These are phyloP conservation scores for Parambassis ranga DNA, from an alignment of 2,797 vertebrate genomes.

Conservation along the genomic window DNA sequence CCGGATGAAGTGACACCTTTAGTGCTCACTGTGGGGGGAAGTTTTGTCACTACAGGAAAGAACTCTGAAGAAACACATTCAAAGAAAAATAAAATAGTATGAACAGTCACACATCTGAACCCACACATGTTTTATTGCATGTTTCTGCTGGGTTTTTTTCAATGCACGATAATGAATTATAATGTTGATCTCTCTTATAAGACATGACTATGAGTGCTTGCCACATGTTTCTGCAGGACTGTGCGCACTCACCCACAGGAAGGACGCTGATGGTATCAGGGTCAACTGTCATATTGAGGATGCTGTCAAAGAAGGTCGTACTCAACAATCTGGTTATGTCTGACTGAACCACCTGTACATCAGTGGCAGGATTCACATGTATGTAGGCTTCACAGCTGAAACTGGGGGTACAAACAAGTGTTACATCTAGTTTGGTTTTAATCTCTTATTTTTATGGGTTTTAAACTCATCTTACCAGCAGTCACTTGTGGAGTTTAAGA, in stretches of 20 bases:
- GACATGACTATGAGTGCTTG: no score
- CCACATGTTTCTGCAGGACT: fast-evolving
- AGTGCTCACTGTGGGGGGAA: conserved; percentile 5
- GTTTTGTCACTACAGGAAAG: not conserved
- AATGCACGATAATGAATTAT: not conserved
- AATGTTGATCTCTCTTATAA: no score
- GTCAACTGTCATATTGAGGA: conserved; percentile 44
- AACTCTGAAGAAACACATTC: no score
- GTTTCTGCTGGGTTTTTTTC: no score
- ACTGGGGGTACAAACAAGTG: conserved; percentile 33
- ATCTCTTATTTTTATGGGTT: not conserved
- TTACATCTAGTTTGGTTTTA: not conserved
- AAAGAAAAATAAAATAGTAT: not conserved
- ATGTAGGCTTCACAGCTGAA: conserved; percentile 61
- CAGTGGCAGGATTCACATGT: conserved; percentile 47
- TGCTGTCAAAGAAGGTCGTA: conserved; percentile 12
- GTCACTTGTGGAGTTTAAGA: not conserved
- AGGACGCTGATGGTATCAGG: conserved; percentile 40
- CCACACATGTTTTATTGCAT: no score
- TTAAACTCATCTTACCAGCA: conserved; percentile 49
- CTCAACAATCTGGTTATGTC: conserved; percentile 45
- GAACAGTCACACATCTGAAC: not conserved
- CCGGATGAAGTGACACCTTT: conserved; percentile 11
- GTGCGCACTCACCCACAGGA: conserved; percentile 65
- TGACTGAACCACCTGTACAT: conserved; percentile 57